Base-by-base conservation (phyloP, 2,888 invertebrate genomes). In the Amblyteles armatorius region DNA sequence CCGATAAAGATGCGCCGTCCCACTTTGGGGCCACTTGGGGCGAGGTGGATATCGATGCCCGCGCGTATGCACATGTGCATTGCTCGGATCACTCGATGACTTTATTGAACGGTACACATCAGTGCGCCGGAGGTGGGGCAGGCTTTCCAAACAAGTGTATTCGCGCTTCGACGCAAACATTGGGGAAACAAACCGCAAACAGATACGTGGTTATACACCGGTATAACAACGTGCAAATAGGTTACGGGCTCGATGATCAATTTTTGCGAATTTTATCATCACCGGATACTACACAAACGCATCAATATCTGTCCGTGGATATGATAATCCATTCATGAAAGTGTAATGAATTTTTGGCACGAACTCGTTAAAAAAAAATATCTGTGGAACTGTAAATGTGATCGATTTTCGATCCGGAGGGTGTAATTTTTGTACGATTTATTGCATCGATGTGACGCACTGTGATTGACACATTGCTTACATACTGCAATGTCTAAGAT, bases 41-140 rank as follows among this genome's bases (percentile, higher is more conserved):
- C 33, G 16, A 16, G 65, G 6, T 33, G 40, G 50, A 67, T 67
- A 77, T 77, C 77, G 55, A 77, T 67, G 65, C 77, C 52, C 36
- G 33, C 74, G 33, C 22, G 65, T 26, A 16, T 68, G 68, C n/a
- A 50, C 26, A 50, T 19, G 67, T 60, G 79, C 57, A 77, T 57
- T 3, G 63, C 60, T 63, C 63, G 82, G 76, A 76, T 80, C 85
- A 83, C 83, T 85, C 80, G 83, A 85, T 85, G 85, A 85, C 77
- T 85, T 85, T 85, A 85, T 85, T 83, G 85, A 83, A 82, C 80
- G 73, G 85, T 80, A 85, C 80, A 85, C 85, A 85, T 52, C 80
- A 50, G 57, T 11, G 44, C 3, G 5, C 44, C 13, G 80, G 77
- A 44, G 48, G 78, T 33, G 5, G 44, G 16, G 44, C 11, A 40